phyloP scores from a whole-genome alignment of 2,797 vertebrate genomes.

The Esox masquinongy region DNA sequence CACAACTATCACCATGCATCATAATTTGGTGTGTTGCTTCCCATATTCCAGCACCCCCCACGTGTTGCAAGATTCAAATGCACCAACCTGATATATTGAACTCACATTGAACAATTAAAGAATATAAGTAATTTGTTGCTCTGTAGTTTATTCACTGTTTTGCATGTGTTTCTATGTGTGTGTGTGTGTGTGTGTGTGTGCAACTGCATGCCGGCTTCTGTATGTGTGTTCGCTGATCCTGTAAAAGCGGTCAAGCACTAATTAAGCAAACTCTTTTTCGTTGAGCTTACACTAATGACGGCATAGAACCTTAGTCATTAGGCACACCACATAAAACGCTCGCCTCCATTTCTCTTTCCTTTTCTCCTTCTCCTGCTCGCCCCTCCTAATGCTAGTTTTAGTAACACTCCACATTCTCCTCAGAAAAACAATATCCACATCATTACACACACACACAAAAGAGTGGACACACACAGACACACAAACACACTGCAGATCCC shows the following conservation, averaged over 20 bases:
- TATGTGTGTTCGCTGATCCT: slow-evolving; percentile 46
- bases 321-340: slow-evolving; percentile 42
- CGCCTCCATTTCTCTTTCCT: neutral
- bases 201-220: neutral
- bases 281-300: slow-evolving; percentile 62
- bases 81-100: neutral
- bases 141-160: neutral
- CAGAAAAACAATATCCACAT: slow-evolving; percentile 44
- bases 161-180: neutral
- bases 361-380: neutral
- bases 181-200: neutral
- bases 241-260: slow-evolving; percentile 56
- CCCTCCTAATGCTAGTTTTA: slow-evolving; percentile 39
- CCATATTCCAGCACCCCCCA: neutral
- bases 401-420: slow-evolving; percentile 43
- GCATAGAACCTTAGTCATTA: slow-evolving; percentile 66
- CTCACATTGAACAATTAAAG: neutral
- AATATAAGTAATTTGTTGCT: neutral
- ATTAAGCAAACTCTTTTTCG: slow-evolving; percentile 61
- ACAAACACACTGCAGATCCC: slow-evolving; percentile 10
- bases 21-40: neutral
- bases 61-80: neutral
- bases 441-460: slow-evolving; percentile 42
- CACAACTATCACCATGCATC: neutral
- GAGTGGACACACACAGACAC: slow-evolving; percentile 14